Evolutionary conservation across 2,113 vertebrate species (phyloP), one percentile per base, ranked within the genome.

Genomic region (Argyrosomus japonicus): DNA sequence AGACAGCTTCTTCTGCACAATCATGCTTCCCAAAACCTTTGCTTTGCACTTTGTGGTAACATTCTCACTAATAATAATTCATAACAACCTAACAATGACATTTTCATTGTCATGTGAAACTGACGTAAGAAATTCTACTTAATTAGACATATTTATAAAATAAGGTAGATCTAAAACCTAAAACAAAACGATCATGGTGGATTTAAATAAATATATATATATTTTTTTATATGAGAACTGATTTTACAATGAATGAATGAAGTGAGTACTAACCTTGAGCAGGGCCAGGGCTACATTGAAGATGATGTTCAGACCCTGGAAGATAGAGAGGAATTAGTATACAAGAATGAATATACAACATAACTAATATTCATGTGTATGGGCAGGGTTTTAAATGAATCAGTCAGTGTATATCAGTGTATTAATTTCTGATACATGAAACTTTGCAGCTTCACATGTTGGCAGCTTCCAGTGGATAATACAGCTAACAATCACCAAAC

Each of bases 271-370:
- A 93, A 99, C 98, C 97, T 99, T 99, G 67, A 99, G 93, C 65
- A 99, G 96, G 86, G 98, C 98, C 95, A 99, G 94, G 21, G 98
- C 97, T 68, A 99, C 98, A 0, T 99, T 97, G 93, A 99, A 99
- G 93, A 99, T 99, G 82, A 99, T 96, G 91, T 97, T 97, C 90
- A 99, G 93, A 82, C 98, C 97, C 98, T 99, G 88, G 53, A 95
- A 95, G 77, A 95, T 7, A 89, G 18, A 81, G 12, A 19, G 77
- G 18, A 79, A 56, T 43, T 47, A 53, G 3, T 32, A 32, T 32
- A 32, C 32, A 32, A 32, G 32, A 32, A 6, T 32, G 32, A 32
- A 32, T 40, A 40, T 9, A 56, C 15, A 54, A 57, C 13, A 5
- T 1, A 68, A 15, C 6, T 5, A 6, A 54, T 7, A 0, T 0